Evolutionary conservation across 2,888 invertebrate species (phyloP).

Genomic region (Dynastes hyllus): DNA sequence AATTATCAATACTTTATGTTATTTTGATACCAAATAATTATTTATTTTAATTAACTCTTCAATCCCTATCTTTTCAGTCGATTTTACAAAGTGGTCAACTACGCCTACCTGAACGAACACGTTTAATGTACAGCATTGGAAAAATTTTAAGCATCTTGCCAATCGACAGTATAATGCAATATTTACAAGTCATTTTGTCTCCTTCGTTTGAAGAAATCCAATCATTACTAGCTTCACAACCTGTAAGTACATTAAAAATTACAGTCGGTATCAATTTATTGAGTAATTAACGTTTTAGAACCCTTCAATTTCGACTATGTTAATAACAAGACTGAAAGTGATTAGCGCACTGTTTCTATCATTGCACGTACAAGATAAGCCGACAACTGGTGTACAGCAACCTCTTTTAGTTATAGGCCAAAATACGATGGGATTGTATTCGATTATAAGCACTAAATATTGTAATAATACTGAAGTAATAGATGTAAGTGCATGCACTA

Average conservation of each 20-base stretch:
- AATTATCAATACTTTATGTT: neutral
- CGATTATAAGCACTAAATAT: slow-evolving; percentile 77
- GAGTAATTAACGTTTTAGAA: slow-evolving; percentile 67
- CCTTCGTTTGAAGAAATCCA: slow-evolving; percentile 79
- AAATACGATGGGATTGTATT: slow-evolving; percentile 78
- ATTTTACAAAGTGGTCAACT: slow-evolving; percentile 75
- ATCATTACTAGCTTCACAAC: slow-evolving; percentile 71
- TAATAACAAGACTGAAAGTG: slow-evolving; percentile 80
- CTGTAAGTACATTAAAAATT: slow-evolving; percentile 66
- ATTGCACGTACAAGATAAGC: slow-evolving; percentile 68
- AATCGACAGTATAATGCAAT: slow-evolving; percentile 77
- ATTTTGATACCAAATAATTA: slow-evolving; percentile 4
- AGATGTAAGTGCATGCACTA: slow-evolving; percentile 71
- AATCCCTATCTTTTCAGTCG: slow-evolving; percentile 65
- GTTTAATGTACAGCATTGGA: slow-evolving; percentile 86
- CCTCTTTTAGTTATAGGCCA: slow-evolving; percentile 76
- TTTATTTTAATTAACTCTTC: neutral
- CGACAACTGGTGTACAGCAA: slow-evolving; percentile 67
- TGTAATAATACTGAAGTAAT: slow-evolving; percentile 77
- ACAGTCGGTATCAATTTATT: neutral
- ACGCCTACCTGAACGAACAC: slow-evolving; percentile 79
- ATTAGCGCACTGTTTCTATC: slow-evolving; percentile 77
- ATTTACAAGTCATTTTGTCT: slow-evolving; percentile 81
- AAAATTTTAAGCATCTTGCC: slow-evolving; percentile 81
- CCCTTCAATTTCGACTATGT: slow-evolving; percentile 71